These are phyloP conservation scores for Tipula confusa DNA, from an alignment of 2,888 invertebrate species.

Conservation along the genomic window DNA sequence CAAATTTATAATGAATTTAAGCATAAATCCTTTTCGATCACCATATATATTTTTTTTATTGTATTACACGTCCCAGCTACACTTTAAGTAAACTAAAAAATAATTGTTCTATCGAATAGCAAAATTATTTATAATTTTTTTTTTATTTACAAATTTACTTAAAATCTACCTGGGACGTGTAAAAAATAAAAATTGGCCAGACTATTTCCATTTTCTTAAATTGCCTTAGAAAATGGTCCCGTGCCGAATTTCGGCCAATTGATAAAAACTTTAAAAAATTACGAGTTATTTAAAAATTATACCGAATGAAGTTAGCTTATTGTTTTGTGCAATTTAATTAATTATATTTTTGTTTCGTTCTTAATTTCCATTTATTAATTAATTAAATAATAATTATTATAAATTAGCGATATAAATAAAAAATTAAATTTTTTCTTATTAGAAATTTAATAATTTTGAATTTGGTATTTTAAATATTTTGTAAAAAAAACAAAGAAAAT, in stretches of 20 bases:
- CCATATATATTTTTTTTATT: not conserved
- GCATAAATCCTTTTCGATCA: not conserved
- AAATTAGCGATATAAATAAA: not conserved
- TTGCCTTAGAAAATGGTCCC: not conserved
- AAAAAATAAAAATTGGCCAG: not conserved
- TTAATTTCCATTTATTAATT: not conserved
- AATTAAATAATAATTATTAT: not conserved
- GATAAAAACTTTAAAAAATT: not conserved
- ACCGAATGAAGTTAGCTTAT: not conserved
- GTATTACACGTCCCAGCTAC: not conserved
- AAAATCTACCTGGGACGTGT: not conserved
- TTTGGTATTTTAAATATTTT: not conserved
- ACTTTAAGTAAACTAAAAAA: not conserved
- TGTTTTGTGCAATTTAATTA: slow-evolving; percentile 8
- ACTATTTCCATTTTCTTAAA: not conserved
- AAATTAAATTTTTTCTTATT: not conserved
- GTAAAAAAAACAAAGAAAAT: not conserved
- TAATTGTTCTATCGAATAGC: not conserved
- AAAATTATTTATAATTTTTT: not conserved
- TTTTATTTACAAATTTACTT: not conserved
- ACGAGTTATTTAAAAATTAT: not conserved
- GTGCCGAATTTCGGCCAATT: not conserved
- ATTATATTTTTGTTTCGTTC: not conserved
- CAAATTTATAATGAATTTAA: not conserved
- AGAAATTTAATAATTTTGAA: not conserved